phyloP scores from a whole-genome alignment of 2,113 vertebrate species.

The Atractosteus spatula region DNA sequence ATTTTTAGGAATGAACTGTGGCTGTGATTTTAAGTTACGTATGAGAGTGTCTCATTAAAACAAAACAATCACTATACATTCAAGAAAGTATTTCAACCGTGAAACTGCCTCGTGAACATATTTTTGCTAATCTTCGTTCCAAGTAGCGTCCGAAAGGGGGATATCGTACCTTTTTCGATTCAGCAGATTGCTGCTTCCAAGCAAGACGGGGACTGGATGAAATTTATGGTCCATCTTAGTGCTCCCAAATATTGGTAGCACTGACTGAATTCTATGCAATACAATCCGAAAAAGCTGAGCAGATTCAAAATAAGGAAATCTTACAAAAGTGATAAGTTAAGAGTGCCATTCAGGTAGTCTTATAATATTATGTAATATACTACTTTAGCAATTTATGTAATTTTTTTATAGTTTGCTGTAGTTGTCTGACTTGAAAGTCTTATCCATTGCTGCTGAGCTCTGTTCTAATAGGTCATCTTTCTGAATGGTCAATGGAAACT shows the following conservation, averaged over 20 bases:
- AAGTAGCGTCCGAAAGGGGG: neutral
- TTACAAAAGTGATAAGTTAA: no score
- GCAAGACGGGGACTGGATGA: no score
- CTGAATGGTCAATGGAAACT: no score
- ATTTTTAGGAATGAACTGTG: conserved; percentile 14
- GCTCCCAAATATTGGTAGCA: neutral
- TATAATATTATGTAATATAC: no score
- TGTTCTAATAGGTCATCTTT: no score
- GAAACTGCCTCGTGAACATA: neutral
- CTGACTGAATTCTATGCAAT: neutral
- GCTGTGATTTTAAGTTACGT: neutral
- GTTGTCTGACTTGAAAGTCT: no score
- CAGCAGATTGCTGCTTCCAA: neutral
- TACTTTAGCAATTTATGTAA: no score
- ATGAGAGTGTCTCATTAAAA: neutral
- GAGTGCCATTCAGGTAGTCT: no score
- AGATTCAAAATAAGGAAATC: no score
- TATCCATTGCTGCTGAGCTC: no score
- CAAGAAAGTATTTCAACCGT: neutral
- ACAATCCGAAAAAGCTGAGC: no score
- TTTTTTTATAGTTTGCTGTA: no score
- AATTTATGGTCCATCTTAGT: neutral
- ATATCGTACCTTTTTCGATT: neutral
- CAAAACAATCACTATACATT: neutral
- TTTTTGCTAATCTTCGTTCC: neutral